These are phyloP conservation scores for Idaea straminata DNA, from an alignment of 2,888 invertebrate species.

Conservation along the genomic window DNA sequence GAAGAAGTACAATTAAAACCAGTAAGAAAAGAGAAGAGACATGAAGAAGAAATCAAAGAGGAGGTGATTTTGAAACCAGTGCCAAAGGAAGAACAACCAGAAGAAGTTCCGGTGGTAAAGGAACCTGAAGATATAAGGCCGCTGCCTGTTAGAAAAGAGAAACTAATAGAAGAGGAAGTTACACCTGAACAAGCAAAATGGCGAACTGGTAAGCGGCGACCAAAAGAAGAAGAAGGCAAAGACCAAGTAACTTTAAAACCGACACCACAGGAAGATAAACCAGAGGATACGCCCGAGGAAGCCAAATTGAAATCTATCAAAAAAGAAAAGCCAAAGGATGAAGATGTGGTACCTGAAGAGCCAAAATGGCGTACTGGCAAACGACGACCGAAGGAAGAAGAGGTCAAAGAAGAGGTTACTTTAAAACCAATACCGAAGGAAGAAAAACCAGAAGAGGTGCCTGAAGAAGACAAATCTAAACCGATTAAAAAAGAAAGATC, in stretches of 20 bases:
- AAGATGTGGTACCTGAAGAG: slow-evolving; percentile 43
- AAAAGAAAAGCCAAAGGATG: slow-evolving; percentile 39
- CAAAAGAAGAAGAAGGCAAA: slow-evolving; percentile 53
- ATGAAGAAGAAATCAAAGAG: slow-evolving; percentile 34
- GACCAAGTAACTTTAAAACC: slow-evolving; percentile 57
- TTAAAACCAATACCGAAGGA: slow-evolving; percentile 53
- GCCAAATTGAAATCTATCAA: slow-evolving; percentile 30
- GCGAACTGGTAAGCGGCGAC: slow-evolving; percentile 53
- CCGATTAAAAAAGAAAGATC: slow-evolving; percentile 34
- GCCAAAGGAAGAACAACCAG: slow-evolving; percentile 32
- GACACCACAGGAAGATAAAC: slow-evolving; percentile 52
- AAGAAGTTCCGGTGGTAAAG: slow-evolving; percentile 34
- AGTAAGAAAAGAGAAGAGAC: slow-evolving; percentile 39
- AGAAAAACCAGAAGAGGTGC: slow-evolving; percentile 44
- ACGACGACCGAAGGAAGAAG: slow-evolving; percentile 39
- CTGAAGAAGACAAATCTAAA: slow-evolving; percentile 59
- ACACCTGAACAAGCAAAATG: slow-evolving; percentile 53
- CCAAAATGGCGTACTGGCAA: slow-evolving; percentile 43
- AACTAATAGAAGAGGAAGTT: slow-evolving; percentile 40
- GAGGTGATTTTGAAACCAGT: slow-evolving; percentile 48
- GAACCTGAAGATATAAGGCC: slow-evolving; percentile 29
- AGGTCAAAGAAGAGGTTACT: slow-evolving; percentile 45
- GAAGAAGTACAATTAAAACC: slow-evolving; percentile 67
- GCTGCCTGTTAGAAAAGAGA: slow-evolving; percentile 29
- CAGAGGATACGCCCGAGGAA: slow-evolving; percentile 62